Conservation (phyloP, 2,888 invertebrate species). For the Azorinus chamasolen region DNA sequence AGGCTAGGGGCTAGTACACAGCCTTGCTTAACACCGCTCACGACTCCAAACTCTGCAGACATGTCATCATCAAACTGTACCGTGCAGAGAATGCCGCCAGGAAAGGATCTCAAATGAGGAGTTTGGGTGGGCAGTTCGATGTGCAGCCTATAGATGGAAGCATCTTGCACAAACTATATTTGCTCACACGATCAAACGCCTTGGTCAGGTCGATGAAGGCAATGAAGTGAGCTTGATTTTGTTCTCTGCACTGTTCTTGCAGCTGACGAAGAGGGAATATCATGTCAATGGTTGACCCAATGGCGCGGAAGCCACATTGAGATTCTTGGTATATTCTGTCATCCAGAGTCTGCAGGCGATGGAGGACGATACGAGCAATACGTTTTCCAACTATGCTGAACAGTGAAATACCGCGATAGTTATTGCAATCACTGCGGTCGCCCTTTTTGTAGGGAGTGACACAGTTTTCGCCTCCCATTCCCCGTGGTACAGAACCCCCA, state of each 20-base stretch:
- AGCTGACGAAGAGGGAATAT: slow-evolving; percentile 31
- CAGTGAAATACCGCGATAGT: slow-evolving; percentile 51
- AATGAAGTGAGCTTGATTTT: not conserved
- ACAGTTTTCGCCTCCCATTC: no score
- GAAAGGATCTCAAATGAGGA: slow-evolving; percentile 41
- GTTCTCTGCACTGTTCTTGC: not conserved
- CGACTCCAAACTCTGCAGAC: slow-evolving; percentile 5
- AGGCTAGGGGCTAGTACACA: no score
- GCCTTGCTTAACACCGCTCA: not conserved
- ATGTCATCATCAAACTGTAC: not conserved
- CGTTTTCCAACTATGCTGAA: slow-evolving; percentile 43
- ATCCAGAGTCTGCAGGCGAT: slow-evolving; percentile 32
- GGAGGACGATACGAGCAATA: slow-evolving; percentile 13
- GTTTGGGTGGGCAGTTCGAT: slow-evolving; percentile 35
- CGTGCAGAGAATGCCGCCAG: not conserved
- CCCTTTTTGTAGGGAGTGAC: no score
- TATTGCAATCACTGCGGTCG: no score
- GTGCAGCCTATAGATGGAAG: slow-evolving; percentile 42
- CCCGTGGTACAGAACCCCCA: not conserved
- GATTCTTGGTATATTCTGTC: slow-evolving; percentile 56
- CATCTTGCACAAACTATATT: slow-evolving; percentile 42
- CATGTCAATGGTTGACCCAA: slow-evolving; percentile 42
- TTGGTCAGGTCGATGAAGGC: slow-evolving; percentile 61
- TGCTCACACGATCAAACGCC: slow-evolving; percentile 41
- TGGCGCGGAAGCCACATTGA: slow-evolving; percentile 52